Evolutionary conservation across 2,797 vertebrate species (phyloP).

Genomic region (Triplophysa bombifrons): DNA sequence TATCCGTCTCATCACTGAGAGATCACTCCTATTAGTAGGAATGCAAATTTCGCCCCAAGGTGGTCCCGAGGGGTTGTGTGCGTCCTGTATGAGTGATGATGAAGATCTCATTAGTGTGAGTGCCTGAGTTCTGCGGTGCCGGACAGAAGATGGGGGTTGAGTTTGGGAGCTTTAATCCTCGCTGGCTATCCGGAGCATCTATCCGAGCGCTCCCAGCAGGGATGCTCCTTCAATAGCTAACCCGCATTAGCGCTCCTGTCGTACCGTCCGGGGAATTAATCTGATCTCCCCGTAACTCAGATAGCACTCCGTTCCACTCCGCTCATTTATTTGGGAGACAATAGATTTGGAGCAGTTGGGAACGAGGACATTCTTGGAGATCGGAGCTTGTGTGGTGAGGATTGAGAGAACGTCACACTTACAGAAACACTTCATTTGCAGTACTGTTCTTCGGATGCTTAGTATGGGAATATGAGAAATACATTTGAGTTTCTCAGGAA

Average conservation of each 20-base stretch:
- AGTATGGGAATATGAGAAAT: too few species aligned
- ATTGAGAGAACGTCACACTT: too few species aligned
- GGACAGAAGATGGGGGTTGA: conserved; percentile 42
- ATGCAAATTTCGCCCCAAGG: not conserved
- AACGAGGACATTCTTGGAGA: conserved; percentile 29
- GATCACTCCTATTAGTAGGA: not conserved
- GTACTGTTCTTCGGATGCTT: too few species aligned
- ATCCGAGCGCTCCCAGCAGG: conserved; percentile 61
- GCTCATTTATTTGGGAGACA: conserved; percentile 69
- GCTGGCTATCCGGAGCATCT: conserved; percentile 45
- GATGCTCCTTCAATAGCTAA: conserved; percentile 61
- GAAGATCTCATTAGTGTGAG: conserved; percentile 5
- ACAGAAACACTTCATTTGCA: too few species aligned
- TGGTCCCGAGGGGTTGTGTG: too few species aligned
- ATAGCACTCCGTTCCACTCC: conserved; percentile 60
- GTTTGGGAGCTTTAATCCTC: conserved; percentile 74
- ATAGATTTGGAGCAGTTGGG: conserved; percentile 77
- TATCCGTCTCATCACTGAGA: not conserved
- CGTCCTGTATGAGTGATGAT: not conserved
- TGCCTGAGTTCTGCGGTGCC: not conserved
- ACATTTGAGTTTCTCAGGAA: too few species aligned
- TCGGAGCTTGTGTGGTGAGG: too few species aligned
- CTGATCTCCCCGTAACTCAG: conserved; percentile 62
- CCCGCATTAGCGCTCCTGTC: conserved; percentile 69
- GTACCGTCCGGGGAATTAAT: conserved; percentile 69